Conservation (phyloP, 1,140 invertebrate species). For the Trissolcus basalis region DNA sequence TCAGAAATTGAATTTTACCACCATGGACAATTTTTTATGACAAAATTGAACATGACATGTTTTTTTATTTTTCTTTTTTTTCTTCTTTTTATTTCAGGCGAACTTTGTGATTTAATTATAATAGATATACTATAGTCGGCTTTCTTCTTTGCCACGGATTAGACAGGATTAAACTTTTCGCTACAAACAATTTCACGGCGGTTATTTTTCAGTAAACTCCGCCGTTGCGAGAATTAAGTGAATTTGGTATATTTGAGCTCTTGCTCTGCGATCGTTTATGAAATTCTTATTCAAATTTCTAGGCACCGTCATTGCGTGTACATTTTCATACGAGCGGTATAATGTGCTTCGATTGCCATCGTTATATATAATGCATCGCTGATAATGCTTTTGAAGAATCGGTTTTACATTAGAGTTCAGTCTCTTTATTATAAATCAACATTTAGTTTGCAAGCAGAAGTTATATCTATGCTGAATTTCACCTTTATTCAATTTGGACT, state of each 20-base stretch:
- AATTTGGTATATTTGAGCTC: slow-evolving; percentile 40
- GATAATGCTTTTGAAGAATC: slow-evolving; percentile 58
- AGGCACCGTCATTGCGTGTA: slow-evolving; percentile 47
- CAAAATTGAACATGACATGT: no score
- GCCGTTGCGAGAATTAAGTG: no score
- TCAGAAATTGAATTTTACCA: no score
- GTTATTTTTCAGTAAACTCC: slow-evolving; percentile 6
- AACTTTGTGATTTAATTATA: no score
- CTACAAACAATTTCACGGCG: background rate
- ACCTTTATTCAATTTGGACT: background rate
- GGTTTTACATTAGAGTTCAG: slow-evolving; percentile 56
- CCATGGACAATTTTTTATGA: no score
- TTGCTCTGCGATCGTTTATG: slow-evolving; percentile 51
- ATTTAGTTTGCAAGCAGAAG: slow-evolving; percentile 14
- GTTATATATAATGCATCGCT: slow-evolving; percentile 57
- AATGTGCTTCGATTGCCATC: slow-evolving; percentile 54
- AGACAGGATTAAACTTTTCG: no score
- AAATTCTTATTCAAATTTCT: slow-evolving; percentile 61
- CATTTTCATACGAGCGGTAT: slow-evolving; percentile 50
- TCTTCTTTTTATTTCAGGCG: no score
- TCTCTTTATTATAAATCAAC: slow-evolving; percentile 55
- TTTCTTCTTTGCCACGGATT: no score
- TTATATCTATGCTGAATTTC: background rate
- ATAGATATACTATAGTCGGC: no score
- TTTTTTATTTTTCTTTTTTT: no score